A percentile compares a stretch with the other conserved stretches of the same genome.
These are phyloP conservation scores for Drosophila meridionalis DNA, from an alignment of 2,888 invertebrate species.

Conservation along the genomic window DNA sequence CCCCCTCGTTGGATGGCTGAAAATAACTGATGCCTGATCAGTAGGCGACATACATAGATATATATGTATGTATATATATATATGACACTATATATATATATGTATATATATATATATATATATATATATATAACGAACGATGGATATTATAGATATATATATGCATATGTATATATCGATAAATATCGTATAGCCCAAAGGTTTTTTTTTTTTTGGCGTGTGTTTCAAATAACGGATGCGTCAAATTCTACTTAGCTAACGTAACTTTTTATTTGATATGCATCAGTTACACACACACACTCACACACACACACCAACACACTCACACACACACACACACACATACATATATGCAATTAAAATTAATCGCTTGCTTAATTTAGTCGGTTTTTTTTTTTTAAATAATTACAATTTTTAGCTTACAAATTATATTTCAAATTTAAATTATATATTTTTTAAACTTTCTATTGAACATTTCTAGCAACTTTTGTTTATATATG, in stretches of 20 bases:
- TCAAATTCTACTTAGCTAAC: slow-evolving; percentile 17
- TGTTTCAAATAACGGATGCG: slow-evolving; percentile 23
- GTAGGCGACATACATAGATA: slow-evolving; percentile 5
- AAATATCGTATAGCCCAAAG: slow-evolving; percentile 29
- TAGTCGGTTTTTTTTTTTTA: not conserved
- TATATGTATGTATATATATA: slow-evolving; percentile 7
- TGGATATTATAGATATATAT: not conserved
- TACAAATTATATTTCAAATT: not conserved
- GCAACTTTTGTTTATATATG: slow-evolving; percentile 21
- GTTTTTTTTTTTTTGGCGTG: slow-evolving; percentile 34
- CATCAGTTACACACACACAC: not conserved
- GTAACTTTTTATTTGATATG: slow-evolving; percentile 16
- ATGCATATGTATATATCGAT: slow-evolving; percentile 1
- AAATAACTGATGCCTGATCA: slow-evolving; percentile 5
- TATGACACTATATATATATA: not conserved
- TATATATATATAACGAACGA: slow-evolving; percentile 1
- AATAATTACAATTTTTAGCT: not conserved
- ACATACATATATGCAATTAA: not conserved
- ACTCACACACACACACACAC: not conserved
- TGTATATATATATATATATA: not conserved
- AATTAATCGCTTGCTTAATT: slow-evolving; percentile 7
- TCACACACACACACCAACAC: not conserved
- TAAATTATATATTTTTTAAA: not conserved
- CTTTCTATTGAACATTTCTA: not conserved
- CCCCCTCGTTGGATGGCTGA: slow-evolving; percentile 4